Percentiles rank a stretch among this genome's conserved stretches.
These are phyloP conservation scores for Lycocerus yunnanus DNA, from an alignment of 2,888 invertebrate species.

Conservation along the genomic window DNA sequence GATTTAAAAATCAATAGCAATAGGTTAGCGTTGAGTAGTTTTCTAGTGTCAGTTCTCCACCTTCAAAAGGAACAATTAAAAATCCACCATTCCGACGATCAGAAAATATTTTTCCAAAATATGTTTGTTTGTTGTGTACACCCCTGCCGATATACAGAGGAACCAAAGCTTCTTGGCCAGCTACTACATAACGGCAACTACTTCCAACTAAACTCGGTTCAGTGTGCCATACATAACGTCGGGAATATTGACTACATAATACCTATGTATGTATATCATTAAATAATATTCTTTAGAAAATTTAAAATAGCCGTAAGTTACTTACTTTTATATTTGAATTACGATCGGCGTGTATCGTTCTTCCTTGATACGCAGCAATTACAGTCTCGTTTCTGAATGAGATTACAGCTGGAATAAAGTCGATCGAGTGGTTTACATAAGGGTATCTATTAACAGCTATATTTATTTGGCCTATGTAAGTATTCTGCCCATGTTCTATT, in stretches of 20 bases:
- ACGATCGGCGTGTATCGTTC: background rate
- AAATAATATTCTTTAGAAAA: background rate
- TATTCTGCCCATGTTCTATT: background rate
- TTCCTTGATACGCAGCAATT: background rate
- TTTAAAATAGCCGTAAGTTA: too few species aligned
- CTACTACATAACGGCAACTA: background rate
- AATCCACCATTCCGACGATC: too few species aligned
- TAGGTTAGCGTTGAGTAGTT: background rate
- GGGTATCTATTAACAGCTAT: background rate
- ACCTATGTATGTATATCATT: background rate
- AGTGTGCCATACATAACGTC: background rate
- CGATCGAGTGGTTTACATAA: background rate
- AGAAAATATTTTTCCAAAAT: background rate
- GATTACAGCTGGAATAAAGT: background rate
- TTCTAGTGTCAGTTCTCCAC: background rate
- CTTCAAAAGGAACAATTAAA: background rate
- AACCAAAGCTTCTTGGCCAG: background rate
- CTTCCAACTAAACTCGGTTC: background rate
- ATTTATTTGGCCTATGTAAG: background rate
- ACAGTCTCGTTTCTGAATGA: background rate
- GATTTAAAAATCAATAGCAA: background rate
- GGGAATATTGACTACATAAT: background rate
- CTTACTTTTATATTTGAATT: background rate
- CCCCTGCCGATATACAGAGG: background rate
- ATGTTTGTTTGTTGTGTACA: background rate